These are phyloP conservation scores for Cygnus buccinator DNA, from an alignment of 2,113 vertebrate genomes.

Conservation along the genomic window DNA sequence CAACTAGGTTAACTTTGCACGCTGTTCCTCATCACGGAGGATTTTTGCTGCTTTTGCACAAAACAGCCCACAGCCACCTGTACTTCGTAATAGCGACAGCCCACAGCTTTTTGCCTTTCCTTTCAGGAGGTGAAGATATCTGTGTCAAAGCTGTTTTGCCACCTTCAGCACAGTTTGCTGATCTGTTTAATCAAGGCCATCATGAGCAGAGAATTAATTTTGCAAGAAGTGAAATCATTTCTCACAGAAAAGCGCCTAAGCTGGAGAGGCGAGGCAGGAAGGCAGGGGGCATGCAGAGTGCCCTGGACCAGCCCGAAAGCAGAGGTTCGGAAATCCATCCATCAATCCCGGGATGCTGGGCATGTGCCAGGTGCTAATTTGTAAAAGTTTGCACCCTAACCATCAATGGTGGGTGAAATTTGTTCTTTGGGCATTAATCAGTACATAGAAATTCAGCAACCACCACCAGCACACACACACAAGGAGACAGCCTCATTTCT, in stretches of 20 bases:
- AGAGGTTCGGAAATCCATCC: neutral
- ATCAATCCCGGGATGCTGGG: neutral
- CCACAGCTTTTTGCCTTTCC: neutral
- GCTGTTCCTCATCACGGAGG: rapidly evolving
- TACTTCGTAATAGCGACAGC: neutral
- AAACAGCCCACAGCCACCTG: neutral
- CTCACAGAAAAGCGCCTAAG: neutral
- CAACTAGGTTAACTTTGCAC: neutral
- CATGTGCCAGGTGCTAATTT: neutral
- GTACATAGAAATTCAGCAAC: neutral
- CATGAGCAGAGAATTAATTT: constrained; percentile 36
- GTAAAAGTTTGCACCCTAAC: neutral
- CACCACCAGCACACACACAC: neutral
- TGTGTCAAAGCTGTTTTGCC: neutral
- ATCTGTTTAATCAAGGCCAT: constrained; percentile 26
- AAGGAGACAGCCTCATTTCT: neutral
- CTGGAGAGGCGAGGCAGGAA: neutral
- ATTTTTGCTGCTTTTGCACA: neutral
- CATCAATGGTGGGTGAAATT: neutral
- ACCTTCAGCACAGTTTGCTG: neutral
- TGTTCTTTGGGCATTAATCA: neutral
- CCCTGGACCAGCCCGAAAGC: neutral
- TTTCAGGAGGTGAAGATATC: neutral
- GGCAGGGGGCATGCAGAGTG: neutral
- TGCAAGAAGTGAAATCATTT: constrained; percentile 2